Percentiles rank a stretch among this genome's conserved stretches.
These are phyloP conservation scores for Sebastes minor DNA, from an alignment of 2,797 vertebrate genomes.

Conservation along the genomic window DNA sequence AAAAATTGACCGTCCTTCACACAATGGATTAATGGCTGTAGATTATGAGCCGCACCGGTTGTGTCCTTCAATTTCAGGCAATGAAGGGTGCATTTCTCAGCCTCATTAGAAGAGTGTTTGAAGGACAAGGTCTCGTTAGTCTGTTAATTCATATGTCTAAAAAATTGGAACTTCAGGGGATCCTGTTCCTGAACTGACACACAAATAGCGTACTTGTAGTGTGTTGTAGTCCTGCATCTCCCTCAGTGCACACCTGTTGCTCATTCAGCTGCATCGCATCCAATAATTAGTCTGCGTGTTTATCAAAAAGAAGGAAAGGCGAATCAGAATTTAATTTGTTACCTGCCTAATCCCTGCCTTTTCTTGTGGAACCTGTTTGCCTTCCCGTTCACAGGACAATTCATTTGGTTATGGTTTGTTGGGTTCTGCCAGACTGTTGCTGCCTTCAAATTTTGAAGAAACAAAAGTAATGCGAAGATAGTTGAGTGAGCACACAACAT, in stretches of 20 bases:
- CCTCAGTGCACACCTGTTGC: slow-evolving; percentile 4
- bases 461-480: background rate
- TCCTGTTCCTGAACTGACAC: background rate
- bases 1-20: background rate
- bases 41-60: background rate
- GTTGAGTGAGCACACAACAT: background rate
- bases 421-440: background rate
- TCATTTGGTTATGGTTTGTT: slow-evolving; percentile 1
- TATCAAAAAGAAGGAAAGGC: background rate
- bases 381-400: background rate
- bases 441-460: background rate
- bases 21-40: background rate
- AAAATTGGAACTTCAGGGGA: background rate
- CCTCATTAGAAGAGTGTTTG: background rate
- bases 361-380: background rate
- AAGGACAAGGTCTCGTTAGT: background rate
- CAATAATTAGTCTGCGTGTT: slow-evolving; percentile 3
- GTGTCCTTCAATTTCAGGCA: background rate
- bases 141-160: background rate
- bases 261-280: slow-evolving; percentile 18
- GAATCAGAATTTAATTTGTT: background rate
- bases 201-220: background rate
- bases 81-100: background rate
- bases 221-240: background rate
- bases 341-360: background rate